Percentiles rank a stretch among this genome's conserved stretches.
phyloP scores from a whole-genome alignment of 2,113 vertebrate species.

The Picathartes gymnocephalus region DNA sequence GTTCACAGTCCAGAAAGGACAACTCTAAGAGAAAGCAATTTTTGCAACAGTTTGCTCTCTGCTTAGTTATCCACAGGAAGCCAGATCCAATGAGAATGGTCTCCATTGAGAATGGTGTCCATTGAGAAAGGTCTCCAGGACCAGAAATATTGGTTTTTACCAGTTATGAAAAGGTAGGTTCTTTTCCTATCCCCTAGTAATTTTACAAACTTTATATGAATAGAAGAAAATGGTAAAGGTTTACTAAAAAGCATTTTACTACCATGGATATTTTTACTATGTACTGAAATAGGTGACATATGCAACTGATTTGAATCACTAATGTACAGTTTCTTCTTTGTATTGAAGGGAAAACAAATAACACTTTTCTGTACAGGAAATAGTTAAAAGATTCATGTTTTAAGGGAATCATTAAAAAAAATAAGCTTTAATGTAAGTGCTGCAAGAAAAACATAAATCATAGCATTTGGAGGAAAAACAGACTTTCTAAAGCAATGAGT shows the following conservation, averaged over 20 bases:
- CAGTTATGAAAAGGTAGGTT: not conserved
- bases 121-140: not conserved
- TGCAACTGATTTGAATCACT: not conserved
- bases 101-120: too few relatives aligned
- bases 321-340: not conserved
- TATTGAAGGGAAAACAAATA: rapidly evolving
- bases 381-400: not conserved
- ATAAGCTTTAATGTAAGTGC: not conserved
- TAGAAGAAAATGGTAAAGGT: not conserved
- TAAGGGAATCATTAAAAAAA: not conserved
- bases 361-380: not conserved
- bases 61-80: not conserved
- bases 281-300: not conserved
- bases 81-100: not conserved
- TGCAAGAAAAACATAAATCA: not conserved
- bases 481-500: not conserved
- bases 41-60: not conserved
- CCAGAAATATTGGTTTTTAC: not conserved
- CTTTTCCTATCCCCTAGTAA: not conserved
- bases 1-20: not conserved
- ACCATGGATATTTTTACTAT: not conserved
- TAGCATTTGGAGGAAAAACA: not conserved
- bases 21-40: not conserved
- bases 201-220: not conserved
- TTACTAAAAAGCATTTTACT: not conserved